Evolutionary conservation across 2,113 vertebrate genomes (phyloP), one percentile per base, ranked within the genome.

Genomic region (Syngnathus scovelli): DNA sequence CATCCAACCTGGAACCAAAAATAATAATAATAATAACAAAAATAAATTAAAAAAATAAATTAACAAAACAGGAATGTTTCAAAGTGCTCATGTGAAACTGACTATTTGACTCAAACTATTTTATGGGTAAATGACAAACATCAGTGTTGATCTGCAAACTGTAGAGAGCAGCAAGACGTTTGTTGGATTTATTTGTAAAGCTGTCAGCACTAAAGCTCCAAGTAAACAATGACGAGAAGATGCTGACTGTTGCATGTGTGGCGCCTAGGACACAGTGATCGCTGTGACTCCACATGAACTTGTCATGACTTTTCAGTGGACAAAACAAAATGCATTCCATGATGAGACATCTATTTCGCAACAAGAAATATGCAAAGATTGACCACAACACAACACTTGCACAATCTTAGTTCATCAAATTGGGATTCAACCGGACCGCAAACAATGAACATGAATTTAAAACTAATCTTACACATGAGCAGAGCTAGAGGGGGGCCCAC

Each of bases 1-100:
- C 91, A 85, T 97, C 96, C 90, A 94, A 87, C 75, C 96, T 99
- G 82, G 56, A 87, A 82, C 1, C n/a, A 61, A 75, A 56, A 71
- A 23, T 23, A 23, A 23, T 23, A 23, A 23, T 1, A 23, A 23
- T 23, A 71, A 23, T 23, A 23, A 23, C 1, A 23, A 23, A 23
- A 23, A 23, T 23, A 23, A 23, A 23, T 23, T 23, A 1, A 23
- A 23, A 23, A 23, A 23, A 23, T 23, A 23, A 23, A 23, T 23
- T 23, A 23, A 23, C 1, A 69, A 66, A 65, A 7, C 66, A 39
- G 68, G 19, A 59, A 72, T 16, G 56, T 37, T 36, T 10, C 27
- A n/a, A 19, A 37, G 59, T 21, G 5, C 61, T 15, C 39, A 54
- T 38, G 16, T 52, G 7, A 55, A 56, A n/a, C 43, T 33, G 37